A percentile compares a stretch with the other conserved stretches of the same genome.
These are phyloP conservation scores for Teleopsis dalmanni DNA, from an alignment of 1,140 invertebrate species.

Conservation along the genomic window DNA sequence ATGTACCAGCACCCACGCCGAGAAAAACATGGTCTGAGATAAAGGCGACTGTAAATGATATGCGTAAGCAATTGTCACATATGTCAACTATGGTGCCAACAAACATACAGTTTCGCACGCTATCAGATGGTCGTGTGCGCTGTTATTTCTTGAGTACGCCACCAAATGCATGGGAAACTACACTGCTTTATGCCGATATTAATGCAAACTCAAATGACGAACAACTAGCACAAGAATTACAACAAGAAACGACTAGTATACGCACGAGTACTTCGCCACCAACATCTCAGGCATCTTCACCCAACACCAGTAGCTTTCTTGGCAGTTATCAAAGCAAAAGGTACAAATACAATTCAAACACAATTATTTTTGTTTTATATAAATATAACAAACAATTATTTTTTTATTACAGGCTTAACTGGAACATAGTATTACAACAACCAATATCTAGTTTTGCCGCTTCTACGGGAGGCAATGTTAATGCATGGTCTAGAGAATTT, in stretches of 20 bases:
- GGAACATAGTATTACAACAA: slow-evolving; percentile 64
- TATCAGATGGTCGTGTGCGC: slow-evolving; percentile 67
- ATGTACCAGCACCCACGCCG: slow-evolving; percentile 32
- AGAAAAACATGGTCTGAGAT: slow-evolving; percentile 71
- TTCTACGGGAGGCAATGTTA: slow-evolving; percentile 26
- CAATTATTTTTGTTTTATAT: not conserved
- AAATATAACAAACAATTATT: not conserved
- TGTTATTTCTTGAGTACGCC: slow-evolving; percentile 86
- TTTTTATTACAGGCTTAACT: slow-evolving; percentile 45
- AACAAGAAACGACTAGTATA: slow-evolving; percentile 12
- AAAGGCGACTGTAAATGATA: slow-evolving; percentile 69
- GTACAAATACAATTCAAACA: not conserved
- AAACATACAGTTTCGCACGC: slow-evolving; percentile 67
- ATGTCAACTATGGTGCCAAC: slow-evolving; percentile 71
- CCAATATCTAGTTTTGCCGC: slow-evolving; percentile 57
- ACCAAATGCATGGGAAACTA: slow-evolving; percentile 78
- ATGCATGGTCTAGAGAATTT: slow-evolving; percentile 71
- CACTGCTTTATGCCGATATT: slow-evolving; percentile 78
- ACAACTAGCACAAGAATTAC: not conserved
- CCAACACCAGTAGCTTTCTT: not conserved
- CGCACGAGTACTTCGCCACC: slow-evolving; percentile 2
- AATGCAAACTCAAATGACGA: slow-evolving; percentile 29
- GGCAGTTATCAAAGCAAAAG: slow-evolving; percentile 8
- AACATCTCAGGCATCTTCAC: slow-evolving; percentile 10
- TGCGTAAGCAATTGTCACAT: slow-evolving; percentile 67